Conservation (phyloP, 2,797 vertebrate genomes). For the Pitangus sulphuratus region DNA sequence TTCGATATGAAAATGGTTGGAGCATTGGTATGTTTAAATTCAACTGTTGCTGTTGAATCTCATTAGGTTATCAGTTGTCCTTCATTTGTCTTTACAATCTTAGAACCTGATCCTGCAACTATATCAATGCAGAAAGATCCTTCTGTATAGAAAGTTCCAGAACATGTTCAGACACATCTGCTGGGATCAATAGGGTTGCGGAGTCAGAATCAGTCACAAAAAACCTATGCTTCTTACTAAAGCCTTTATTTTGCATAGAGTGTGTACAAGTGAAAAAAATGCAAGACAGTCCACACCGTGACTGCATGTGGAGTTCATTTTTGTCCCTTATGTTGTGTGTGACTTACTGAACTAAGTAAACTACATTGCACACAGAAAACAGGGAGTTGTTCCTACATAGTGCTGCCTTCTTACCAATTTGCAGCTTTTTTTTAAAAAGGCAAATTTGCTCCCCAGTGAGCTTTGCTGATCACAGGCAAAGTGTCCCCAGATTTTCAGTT, state of each 20-base stretch:
- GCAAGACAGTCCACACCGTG: neutral
- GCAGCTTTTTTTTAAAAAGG: neutral
- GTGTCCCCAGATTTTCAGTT: neutral
- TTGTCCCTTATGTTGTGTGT: neutral
- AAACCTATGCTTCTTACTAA: neutral
- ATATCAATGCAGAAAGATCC: neutral
- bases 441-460: neutral
- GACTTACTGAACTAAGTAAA: neutral
- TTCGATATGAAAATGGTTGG: conserved; percentile 28
- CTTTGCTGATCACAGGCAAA: neutral
- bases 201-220: neutral
- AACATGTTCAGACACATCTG: neutral
- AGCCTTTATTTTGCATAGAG: neutral
- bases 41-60: neutral
- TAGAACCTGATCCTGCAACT: neutral
- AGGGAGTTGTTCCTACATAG: accelerated
- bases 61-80: neutral
- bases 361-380: neutral
- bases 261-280: neutral
- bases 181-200: neutral
- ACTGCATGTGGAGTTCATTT: neutral
- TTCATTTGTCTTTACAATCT: neutral
- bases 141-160: neutral
- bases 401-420: neutral
- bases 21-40: neutral